phyloP scores from a whole-genome alignment of 1,140 invertebrate species.

The Bombus consobrinus region DNA sequence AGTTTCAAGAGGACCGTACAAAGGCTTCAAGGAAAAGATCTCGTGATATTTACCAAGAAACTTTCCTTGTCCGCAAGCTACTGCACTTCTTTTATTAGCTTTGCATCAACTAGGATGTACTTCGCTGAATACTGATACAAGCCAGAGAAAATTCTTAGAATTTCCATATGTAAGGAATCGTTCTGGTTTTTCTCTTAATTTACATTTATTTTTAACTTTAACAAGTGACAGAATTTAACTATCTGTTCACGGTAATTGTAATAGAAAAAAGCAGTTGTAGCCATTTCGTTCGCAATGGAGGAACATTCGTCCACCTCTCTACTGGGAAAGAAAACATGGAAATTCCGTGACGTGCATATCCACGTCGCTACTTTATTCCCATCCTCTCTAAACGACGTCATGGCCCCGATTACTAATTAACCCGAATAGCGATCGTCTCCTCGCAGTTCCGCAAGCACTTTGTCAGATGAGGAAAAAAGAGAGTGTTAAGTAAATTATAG shows the following conservation, averaged over 20 bases:
- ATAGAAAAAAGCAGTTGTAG: no score
- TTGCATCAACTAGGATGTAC: no score
- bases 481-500: constrained; percentile 18
- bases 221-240: no score
- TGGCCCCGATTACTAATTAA: constrained; percentile 42
- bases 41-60: background rate
- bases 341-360: constrained; percentile 23
- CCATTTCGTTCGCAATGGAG: background rate
- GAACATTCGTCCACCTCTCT: background rate
- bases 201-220: no score
- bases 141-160: no score
- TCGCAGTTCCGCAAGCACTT: background rate
- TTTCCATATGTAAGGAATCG: no score
- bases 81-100: background rate
- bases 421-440: constrained; percentile 28
- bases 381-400: constrained; percentile 10
- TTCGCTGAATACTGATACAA: no score
- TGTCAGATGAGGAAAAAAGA: background rate
- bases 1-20: background rate
- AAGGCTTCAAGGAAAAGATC: background rate
- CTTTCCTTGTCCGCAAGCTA: background rate
- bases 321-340: constrained; percentile 2
- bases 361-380: background rate
- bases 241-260: no score
- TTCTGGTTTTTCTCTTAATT: no score